Conservation (phyloP, 2,797 vertebrate species). For the Halcyon chelicuti region DNA sequence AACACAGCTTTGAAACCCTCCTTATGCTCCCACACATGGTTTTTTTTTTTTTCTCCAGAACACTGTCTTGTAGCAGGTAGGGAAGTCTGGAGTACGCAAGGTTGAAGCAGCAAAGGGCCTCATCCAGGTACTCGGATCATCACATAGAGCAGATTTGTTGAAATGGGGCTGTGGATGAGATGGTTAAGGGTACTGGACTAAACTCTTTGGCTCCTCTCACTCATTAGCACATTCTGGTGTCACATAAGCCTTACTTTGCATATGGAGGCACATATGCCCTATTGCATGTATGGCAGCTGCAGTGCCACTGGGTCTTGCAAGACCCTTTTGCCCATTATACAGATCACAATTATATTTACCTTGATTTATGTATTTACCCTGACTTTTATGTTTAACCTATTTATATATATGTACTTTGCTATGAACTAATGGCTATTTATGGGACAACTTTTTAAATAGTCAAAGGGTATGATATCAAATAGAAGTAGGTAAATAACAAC, state of each 20-base stretch:
- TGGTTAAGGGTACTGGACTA: neutral
- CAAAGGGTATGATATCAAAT: neutral
- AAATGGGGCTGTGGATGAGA: neutral
- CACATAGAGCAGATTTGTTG: neutral
- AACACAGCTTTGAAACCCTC: neutral
- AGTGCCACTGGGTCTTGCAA: neutral
- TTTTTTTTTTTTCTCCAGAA: neutral
- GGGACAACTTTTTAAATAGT: neutral
- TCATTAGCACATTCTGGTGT: neutral
- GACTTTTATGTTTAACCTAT: neutral
- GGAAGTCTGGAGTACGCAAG: neutral
- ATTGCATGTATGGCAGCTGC: neutral
- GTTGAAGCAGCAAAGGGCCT: neutral
- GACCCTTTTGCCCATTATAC: neutral
- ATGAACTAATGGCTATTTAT: neutral
- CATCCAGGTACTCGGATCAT: neutral
- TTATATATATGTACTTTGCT: neutral
- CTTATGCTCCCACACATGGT: neutral
- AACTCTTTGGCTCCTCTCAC: neutral
- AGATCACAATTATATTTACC: neutral
- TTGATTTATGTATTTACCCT: neutral
- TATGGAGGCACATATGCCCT: neutral
- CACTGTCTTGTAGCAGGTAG: neutral
- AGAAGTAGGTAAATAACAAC: neutral
- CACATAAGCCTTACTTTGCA: neutral